Conservation (phyloP, 2,113 vertebrate species). For the Aphelocoma coerulescens region DNA sequence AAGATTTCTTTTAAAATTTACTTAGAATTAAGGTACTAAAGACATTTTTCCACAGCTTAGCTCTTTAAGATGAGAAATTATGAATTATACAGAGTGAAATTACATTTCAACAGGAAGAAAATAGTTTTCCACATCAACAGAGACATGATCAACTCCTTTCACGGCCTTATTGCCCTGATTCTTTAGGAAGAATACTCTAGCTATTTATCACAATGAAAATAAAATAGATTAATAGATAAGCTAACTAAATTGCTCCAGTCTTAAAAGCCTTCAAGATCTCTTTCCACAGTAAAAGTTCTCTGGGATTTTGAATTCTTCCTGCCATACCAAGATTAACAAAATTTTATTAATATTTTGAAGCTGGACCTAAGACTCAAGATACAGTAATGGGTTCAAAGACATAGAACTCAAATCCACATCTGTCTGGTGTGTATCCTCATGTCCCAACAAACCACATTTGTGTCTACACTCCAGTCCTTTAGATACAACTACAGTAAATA, state of each 20-base stretch:
- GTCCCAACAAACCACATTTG: not conserved
- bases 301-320: not conserved
- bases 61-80: not conserved
- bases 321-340: not conserved
- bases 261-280: not conserved
- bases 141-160: not conserved
- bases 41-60: not conserved
- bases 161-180: not conserved
- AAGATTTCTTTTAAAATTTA: not conserved
- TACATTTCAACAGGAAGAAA: not conserved
- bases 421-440: not conserved
- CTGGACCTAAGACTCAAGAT: not conserved
- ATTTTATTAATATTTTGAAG: not conserved
- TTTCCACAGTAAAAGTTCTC: not conserved
- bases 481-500: not conserved
- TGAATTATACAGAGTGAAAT: not conserved
- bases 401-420: not conserved
- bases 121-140: not conserved
- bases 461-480: not conserved
- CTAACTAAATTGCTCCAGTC: not conserved
- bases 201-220: not conserved
- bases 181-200: not conserved
- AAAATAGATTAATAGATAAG: not conserved
- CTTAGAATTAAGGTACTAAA: not conserved
- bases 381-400: not conserved